Evolutionary conservation across 2,113 vertebrate species (phyloP).

Genomic region (human): DNA sequence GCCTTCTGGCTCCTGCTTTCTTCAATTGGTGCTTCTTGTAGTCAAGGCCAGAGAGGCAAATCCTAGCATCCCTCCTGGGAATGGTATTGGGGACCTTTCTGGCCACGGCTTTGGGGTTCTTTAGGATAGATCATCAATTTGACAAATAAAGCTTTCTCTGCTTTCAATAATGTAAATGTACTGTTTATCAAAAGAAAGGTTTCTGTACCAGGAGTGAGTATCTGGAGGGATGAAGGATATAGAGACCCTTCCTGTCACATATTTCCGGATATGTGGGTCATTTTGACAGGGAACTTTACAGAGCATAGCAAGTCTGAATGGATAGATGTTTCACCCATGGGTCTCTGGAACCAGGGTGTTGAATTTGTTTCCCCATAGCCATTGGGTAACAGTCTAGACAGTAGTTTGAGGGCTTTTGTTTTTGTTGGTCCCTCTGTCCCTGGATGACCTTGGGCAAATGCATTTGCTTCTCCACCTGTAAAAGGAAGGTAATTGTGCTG

Average conservation of each 20-base stretch:
- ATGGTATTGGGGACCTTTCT: neutral
- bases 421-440: neutral
- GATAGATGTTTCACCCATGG: neutral
- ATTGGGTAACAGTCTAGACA: neutral
- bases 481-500: slow-evolving; percentile 17
- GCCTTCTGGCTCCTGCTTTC: neutral
- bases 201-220: neutral
- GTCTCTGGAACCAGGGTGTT: neutral
- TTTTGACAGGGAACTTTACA: neutral
- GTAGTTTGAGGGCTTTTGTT: neutral
- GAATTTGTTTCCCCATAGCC: neutral
- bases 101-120: neutral
- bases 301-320: neutral
- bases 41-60: neutral
- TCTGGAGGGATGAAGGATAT: neutral
- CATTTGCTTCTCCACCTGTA: neutral
- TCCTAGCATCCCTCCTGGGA: neutral
- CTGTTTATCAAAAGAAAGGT: neutral
- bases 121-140: neutral
- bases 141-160: neutral
- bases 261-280: neutral
- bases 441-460: neutral
- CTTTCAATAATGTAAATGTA: neutral
- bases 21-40: neutral
- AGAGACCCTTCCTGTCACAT: neutral